Base-by-base conservation (phyloP, 2,113 vertebrate genomes). In the Megalops atlanticus region DNA sequence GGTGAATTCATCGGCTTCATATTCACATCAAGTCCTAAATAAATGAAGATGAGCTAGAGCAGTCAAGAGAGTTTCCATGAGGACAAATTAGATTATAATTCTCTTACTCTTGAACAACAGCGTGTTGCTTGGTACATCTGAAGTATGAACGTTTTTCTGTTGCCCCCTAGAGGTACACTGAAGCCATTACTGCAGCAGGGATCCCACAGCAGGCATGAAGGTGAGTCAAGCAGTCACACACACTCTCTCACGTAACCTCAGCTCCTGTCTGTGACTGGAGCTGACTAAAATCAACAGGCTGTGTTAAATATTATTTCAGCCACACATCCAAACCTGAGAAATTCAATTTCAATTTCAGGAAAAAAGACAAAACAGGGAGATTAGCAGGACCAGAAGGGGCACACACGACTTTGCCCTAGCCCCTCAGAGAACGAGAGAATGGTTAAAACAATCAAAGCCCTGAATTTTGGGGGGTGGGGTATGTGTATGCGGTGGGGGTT, bases 341-440 rank as follows among this genome's bases (percentile, higher is more conserved):
- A 45, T 76, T 52, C 36, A 40, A 49, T 77, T 85, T 89, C 85
- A 80, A 73, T 82, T 82, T 5, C 69, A 87, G 86, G 38, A 72
- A 27, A 36, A 27, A 27, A 93, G 93, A 91, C 92, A 91, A 90
- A 93, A 93, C 92, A 93, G 86, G 35, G 76, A 92, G 91, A 94
- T 92, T 82, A 77, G 58, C 85, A 87, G 89, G 82, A 81, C 41
- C 71, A 49, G 12, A 47, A 82, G 89, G 87, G 86, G 88, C 87
- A 88, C 78, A 58, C 83, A 38, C 82, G 89, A 88, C 91, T 87
- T 88, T 89, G 10, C 89, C 89, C 85, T 35, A 39, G 78, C 82
- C 88, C 78, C 82, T 85, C 82, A 85, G 84, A 85, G 86, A 91
- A 87, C 78, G 45, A 52, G 39, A 80, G 35, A 27, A 7, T 18